phyloP scores from a whole-genome alignment of 2,113 vertebrate species.

The Zosterops lateralis region DNA sequence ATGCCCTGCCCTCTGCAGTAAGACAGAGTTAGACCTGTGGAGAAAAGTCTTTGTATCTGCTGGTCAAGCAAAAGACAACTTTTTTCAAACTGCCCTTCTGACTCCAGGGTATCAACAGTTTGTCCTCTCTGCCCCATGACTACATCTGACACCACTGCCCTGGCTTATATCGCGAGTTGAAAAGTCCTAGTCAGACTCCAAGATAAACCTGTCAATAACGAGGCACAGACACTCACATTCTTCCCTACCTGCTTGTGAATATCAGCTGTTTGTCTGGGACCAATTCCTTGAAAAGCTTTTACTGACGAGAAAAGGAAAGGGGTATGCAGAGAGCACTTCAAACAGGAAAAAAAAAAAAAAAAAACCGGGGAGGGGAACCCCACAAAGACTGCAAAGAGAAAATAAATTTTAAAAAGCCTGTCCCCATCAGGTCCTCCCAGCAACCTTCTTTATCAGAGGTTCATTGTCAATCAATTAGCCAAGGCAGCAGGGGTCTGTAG shows the following conservation, averaged over 20 bases:
- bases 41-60: background rate
- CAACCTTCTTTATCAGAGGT: slow-evolving; percentile 76
- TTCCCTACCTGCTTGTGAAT: slow-evolving; percentile 53
- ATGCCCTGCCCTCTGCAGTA: background rate
- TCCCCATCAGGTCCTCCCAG: slow-evolving; percentile 70
- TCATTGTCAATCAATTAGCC: slow-evolving; percentile 85
- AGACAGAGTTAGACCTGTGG: background rate
- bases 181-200: slow-evolving; percentile 31
- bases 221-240: slow-evolving; percentile 22
- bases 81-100: slow-evolving; percentile 16
- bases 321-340: slow-evolving; percentile 40
- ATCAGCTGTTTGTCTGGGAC: slow-evolving; percentile 58
- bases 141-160: background rate
- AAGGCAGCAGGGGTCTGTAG: slow-evolving; percentile 75
- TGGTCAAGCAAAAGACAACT: slow-evolving; percentile 7
- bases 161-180: background rate
- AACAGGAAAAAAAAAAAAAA: background rate
- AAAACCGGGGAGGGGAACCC: background rate
- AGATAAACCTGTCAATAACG: slow-evolving; percentile 54
- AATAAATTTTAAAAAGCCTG: background rate
- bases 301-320: background rate
- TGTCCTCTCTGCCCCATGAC: background rate
- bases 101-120: slow-evolving; percentile 10
- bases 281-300: slow-evolving; percentile 45
- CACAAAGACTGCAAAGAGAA: slow-evolving; percentile 42